Evolutionary conservation across 2,888 invertebrate species (phyloP), one percentile per base, ranked within the genome.

Genomic region (Drosophila diplacantha): DNA sequence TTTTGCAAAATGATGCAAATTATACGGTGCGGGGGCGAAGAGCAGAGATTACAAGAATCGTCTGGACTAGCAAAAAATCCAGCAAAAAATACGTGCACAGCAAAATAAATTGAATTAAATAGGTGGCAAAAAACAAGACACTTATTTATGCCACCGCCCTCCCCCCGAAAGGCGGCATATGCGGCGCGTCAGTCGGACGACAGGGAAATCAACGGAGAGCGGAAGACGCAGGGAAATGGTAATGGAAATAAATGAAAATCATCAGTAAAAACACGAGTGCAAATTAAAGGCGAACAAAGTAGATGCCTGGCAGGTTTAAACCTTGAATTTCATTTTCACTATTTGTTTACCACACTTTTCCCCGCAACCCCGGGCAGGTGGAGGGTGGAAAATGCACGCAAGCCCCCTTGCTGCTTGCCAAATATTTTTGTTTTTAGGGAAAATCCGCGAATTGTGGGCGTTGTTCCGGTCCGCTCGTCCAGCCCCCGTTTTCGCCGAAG

Each of bases 391-490:
- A 38, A 22, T 16, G 14, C 20, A 29, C 14, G 41, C 3, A 9
- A 41, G 24, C 41, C 22, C 11, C 11, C n/a, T 41, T 8, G 9
- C 22, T 24, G 3, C n/a, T n/a, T 41, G n/a, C 2, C n/a, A 0
- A n/a, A 22, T 38, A 5, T 38, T 49, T 6, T 24, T 24, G 7
- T 78, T 80, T 12, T 31, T 38, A 46, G 37, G 52, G 11, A 41
- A 58, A 62, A 51, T 66, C 37, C 49, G 60, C 47, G 69, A 80
- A 69, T 73, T 67, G 80, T 73, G 71, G 82, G 80, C 80, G 80
- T 82, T 64, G 39, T 76, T 82, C 80, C 80, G 82, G 82, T 54
- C 71, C 62, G 72, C 69, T 64, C 70, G 78, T 62, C 68, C 72
- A 70, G 72, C 75, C 75, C 78, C 71, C 59, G 38, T 14, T 24